These are phyloP conservation scores for Caprella mutica DNA, from an alignment of 2,888 invertebrate species.

Conservation along the genomic window DNA sequence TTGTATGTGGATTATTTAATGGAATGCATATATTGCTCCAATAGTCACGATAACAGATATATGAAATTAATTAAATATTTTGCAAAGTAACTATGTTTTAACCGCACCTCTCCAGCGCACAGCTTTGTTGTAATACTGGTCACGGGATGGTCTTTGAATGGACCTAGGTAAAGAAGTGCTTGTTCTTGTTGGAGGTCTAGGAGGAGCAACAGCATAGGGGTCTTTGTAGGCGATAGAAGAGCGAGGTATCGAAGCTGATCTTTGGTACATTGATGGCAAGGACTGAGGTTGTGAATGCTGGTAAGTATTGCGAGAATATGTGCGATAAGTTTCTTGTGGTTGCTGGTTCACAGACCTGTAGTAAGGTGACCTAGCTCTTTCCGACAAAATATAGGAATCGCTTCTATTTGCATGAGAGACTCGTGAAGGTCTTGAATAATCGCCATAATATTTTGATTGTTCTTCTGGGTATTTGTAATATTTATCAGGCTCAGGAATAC, in stretches of 20 bases:
- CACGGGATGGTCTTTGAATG: conserved; percentile 10
- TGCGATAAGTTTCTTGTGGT: too few species aligned
- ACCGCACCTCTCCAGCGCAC: conserved; percentile 33
- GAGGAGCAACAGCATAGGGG: background rate
- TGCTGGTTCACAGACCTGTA: too few species aligned
- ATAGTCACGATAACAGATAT: background rate
- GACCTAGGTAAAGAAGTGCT: background rate
- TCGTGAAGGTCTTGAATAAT: too few species aligned
- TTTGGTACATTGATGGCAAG: background rate
- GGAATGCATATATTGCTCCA: too few species aligned
- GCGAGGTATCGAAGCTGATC: background rate
- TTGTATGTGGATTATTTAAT: too few species aligned
- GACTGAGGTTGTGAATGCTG: too few species aligned
- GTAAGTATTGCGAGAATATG: too few species aligned
- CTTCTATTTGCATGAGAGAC: too few species aligned
- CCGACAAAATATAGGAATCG: too few species aligned
- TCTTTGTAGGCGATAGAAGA: background rate
- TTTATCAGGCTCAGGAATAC: conserved; percentile 1
- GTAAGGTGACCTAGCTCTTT: too few species aligned
- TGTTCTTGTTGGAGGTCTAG: background rate
- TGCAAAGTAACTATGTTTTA: background rate
- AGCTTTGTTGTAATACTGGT: conserved; percentile 29
- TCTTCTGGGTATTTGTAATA: conserved; percentile 4
- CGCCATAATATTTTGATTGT: too few species aligned
- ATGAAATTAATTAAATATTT: background rate